Evolutionary conservation across 2,888 invertebrate genomes (phyloP).

Genomic region (Melipona beecheii): DNA sequence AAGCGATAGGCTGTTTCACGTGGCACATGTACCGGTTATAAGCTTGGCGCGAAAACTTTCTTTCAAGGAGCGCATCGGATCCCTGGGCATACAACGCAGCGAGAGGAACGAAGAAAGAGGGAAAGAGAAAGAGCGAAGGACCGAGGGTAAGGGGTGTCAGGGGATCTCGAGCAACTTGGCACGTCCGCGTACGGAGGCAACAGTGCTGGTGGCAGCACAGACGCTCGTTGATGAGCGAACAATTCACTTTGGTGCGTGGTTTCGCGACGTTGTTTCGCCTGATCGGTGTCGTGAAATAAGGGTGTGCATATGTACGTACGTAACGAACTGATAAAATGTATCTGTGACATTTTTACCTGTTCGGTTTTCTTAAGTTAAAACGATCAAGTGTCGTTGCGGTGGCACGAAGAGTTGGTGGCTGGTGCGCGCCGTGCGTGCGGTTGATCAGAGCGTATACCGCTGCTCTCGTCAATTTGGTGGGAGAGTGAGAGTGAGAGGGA

Average conservation of each 20-base stretch:
- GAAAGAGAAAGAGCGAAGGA: slow-evolving; percentile 38
- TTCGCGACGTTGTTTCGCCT: slow-evolving; percentile 59
- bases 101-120: slow-evolving; percentile 40
- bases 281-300: slow-evolving; percentile 54
- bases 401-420: slow-evolving; percentile 56
- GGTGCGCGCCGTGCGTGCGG: slow-evolving; percentile 65
- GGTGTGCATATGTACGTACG: slow-evolving; percentile 58
- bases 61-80: slow-evolving; percentile 64
- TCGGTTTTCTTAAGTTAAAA: slow-evolving; percentile 50
- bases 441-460: slow-evolving; percentile 65
- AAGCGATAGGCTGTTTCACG: slow-evolving; percentile 11
- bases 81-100: slow-evolving; percentile 40
- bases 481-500: slow-evolving; percentile 64
- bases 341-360: slow-evolving; percentile 53
- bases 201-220: slow-evolving; percentile 66
- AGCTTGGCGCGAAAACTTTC: slow-evolving; percentile 66
- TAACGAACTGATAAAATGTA: slow-evolving; percentile 43
- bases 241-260: slow-evolving; percentile 67
- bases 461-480: slow-evolving; percentile 68
- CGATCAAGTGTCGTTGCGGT: slow-evolving; percentile 59
- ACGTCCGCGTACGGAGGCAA: slow-evolving; percentile 69
- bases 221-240: slow-evolving; percentile 70
- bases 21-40: slow-evolving; percentile 29
- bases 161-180: slow-evolving; percentile 69
- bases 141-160: slow-evolving; percentile 53